A percentile compares a stretch with the other conserved stretches of the same genome.
These are phyloP conservation scores for Gymnobelideus leadbeateri DNA, from an alignment of 2,113 vertebrate species.

Conservation along the genomic window DNA sequence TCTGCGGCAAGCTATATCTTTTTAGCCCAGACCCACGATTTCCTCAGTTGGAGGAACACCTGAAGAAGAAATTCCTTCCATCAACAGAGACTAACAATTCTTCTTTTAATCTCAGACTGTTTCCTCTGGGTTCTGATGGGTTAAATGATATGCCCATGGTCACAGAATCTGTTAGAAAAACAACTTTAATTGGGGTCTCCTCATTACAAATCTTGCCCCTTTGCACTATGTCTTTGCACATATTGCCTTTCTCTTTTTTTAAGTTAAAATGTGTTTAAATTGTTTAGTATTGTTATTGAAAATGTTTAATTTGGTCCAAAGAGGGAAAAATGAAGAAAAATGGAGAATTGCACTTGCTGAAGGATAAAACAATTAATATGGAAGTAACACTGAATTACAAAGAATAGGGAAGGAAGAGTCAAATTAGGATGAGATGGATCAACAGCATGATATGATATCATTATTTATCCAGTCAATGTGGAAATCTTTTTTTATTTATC, in stretches of 20 bases:
- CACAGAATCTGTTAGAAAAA: background rate
- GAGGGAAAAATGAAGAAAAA: conserved; percentile 19
- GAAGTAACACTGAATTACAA: background rate
- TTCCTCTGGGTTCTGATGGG: background rate
- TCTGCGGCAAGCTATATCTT: background rate
- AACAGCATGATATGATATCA: background rate
- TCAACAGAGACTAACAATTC: background rate
- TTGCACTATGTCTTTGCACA: background rate
- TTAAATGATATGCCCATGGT: background rate
- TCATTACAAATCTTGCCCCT: background rate
- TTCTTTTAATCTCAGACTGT: background rate
- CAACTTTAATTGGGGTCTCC: background rate
- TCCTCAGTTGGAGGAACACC: background rate
- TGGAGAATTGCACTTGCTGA: background rate
- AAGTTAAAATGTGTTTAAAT: background rate
- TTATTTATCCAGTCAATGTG: too few species aligned
- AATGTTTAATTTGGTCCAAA: background rate
- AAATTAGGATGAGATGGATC: too few species aligned
- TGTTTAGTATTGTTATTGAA: conserved; percentile 10
- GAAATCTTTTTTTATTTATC: too few species aligned
- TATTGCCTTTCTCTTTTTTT: background rate
- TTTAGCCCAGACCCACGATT: background rate
- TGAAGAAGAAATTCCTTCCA: background rate
- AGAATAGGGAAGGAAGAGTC: background rate
- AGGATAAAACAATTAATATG: background rate